Conservation (phyloP, 2,113 vertebrate species). For the Capricornis sumatraensis region DNA sequence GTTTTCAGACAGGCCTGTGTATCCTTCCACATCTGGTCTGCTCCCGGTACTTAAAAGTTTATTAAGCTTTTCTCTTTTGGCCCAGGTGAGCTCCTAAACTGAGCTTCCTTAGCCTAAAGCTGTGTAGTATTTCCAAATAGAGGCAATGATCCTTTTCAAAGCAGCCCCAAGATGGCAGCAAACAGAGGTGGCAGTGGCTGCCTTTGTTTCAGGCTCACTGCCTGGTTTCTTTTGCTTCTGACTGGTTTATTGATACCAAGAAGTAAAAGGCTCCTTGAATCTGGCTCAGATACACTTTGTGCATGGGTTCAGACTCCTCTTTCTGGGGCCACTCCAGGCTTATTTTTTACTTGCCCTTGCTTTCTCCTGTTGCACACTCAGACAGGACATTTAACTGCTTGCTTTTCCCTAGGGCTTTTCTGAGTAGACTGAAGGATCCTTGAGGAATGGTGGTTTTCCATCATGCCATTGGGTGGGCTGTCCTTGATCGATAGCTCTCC, state of each 20-base stretch:
- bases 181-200: neutral
- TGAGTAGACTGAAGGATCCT: neutral
- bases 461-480: neutral
- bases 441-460: neutral
- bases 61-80: slow-evolving; percentile 27
- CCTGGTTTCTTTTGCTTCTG: neutral
- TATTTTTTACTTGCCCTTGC: neutral
- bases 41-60: neutral
- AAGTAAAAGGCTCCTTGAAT: neutral
- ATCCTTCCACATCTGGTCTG: neutral
- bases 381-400: neutral
- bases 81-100: neutral
- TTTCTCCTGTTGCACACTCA: neutral
- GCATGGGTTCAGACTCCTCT: neutral
- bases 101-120: neutral
- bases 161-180: neutral
- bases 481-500: neutral
- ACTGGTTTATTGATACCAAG: neutral
- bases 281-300: neutral
- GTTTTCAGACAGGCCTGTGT: neutral
- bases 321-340: neutral
- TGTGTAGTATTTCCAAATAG: neutral
- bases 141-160: neutral
- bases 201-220: neutral
- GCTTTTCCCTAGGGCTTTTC: neutral